phyloP scores from a whole-genome alignment of 2,797 vertebrate genomes.

The Chelmon rostratus region DNA sequence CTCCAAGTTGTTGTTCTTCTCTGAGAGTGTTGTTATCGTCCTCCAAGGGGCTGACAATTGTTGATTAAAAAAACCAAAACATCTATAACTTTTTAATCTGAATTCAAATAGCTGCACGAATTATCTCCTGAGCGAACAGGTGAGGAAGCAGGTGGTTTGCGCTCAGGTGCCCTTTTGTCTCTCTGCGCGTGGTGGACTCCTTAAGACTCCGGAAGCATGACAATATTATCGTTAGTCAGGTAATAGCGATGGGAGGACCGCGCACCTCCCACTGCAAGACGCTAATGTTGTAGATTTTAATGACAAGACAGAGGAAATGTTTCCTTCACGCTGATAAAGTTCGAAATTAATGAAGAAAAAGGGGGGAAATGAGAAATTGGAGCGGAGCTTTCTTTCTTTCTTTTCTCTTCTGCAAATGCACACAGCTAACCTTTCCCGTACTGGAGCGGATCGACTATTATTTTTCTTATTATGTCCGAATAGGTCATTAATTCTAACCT shows the following conservation, averaged over 20 bases:
- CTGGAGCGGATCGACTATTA: not conserved
- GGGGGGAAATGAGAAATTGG: not conserved
- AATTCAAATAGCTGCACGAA: constrained; percentile 21
- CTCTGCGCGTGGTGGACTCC: constrained; percentile 19
- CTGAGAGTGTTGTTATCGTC: constrained; percentile 35
- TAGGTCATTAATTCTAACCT: not conserved
- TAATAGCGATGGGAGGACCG: not conserved
- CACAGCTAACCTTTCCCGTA: too few species aligned
- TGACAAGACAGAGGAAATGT: not conserved
- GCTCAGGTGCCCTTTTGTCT: constrained; percentile 51
- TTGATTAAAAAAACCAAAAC: constrained; percentile 40
- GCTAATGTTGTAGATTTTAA: not conserved
- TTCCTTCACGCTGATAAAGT: not conserved
- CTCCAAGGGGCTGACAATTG: constrained; percentile 52
- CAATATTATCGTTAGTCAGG: constrained; percentile 20
- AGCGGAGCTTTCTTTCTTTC: accelerated
- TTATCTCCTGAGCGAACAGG: constrained; percentile 51
- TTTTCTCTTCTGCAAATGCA: not conserved
- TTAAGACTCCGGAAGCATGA: constrained; percentile 29
- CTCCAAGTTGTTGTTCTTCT: constrained; percentile 46
- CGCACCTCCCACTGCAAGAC: not conserved
- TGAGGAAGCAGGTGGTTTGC: constrained; percentile 70
- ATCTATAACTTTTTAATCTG: constrained; percentile 49
- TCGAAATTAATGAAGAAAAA: not conserved
- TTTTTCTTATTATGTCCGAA: not conserved